These are phyloP conservation scores for Caranx melampygus DNA, from an alignment of 2,113 vertebrate species.

Conservation along the genomic window DNA sequence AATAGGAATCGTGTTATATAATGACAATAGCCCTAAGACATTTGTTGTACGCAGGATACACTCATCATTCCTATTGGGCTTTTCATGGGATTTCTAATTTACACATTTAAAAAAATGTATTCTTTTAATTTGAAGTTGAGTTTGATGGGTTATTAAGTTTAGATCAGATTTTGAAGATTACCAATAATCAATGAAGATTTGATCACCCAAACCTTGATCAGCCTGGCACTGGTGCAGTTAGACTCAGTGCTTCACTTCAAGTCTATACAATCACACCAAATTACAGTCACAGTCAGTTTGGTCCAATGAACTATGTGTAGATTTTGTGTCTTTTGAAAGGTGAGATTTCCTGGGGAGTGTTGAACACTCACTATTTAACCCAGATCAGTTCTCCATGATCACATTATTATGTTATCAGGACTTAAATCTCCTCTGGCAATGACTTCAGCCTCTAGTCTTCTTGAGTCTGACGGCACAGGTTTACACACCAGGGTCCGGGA, in stretches of 20 bases:
- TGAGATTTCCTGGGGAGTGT: neutral
- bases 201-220: neutral
- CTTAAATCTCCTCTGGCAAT: no score
- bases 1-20: no score
- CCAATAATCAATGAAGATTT: neutral
- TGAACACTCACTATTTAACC: neutral
- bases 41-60: neutral
- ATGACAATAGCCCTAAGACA: no score
- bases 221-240: neutral
- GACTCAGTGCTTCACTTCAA: neutral
- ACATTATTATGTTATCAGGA: no score
- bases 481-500: no score
- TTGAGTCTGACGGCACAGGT: no score
- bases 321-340: neutral
- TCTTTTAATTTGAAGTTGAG: neutral
- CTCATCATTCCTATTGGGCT: neutral
- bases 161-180: neutral
- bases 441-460: no score
- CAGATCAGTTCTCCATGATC: no score
- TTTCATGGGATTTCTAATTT: neutral
- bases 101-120: no score
- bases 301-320: neutral
- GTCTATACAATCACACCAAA: neutral
- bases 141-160: neutral
- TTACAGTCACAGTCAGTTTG: neutral